Base-by-base conservation (phyloP, 2,888 invertebrate genomes). In the Drosophila kambysellisi region DNA sequence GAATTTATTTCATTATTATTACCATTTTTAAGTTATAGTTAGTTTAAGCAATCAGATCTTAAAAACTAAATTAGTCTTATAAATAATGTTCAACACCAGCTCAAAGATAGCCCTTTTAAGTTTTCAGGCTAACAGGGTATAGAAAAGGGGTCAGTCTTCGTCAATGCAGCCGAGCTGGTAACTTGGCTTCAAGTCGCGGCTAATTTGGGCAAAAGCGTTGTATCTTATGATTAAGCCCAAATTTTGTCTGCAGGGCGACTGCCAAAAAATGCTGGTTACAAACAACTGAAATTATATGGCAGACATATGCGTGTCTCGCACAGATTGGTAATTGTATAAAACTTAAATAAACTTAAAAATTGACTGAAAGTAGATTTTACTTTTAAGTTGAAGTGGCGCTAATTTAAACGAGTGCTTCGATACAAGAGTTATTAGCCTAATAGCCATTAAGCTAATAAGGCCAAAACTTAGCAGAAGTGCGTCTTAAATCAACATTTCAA, bases 211-310 rank as follows among this genome's bases (percentile, higher is more conserved):
- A 73, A 74, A 61, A 53, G 69, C 71, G 25, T 57, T 73, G 74
- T 67, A 77, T 69, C 78, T 78, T 81, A 78, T 81, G 83, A 82
- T 82, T 83, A 82, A 78, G 77, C 83, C 70, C 25, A 72, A 81
- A 82, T 83, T 83, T 81, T 69, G 74, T 63, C 70, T 69, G 67
- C 66, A 39, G 61, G 76, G 48, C 67, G 52, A 67, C 75, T 74
- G 79, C 77, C 77, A 64, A 77, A 77, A 77, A 76, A 46, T 43
- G 32, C 61, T 33, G 20, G 29, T n/a, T 59, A 37, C 20, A 59
- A 12, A 51, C 12, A 51, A 54, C 41, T 56, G 53, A 79, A 82
- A 82, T 82, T 83, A 82, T 82, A 82, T 71, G 56, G 57, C 74
- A 52, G 50, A 54, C 67, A 79, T 79, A 78, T 78, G 78, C 79